These are phyloP conservation scores for Polyommatus iphigenia DNA, from an alignment of 2,888 invertebrate genomes.

Conservation along the genomic window DNA sequence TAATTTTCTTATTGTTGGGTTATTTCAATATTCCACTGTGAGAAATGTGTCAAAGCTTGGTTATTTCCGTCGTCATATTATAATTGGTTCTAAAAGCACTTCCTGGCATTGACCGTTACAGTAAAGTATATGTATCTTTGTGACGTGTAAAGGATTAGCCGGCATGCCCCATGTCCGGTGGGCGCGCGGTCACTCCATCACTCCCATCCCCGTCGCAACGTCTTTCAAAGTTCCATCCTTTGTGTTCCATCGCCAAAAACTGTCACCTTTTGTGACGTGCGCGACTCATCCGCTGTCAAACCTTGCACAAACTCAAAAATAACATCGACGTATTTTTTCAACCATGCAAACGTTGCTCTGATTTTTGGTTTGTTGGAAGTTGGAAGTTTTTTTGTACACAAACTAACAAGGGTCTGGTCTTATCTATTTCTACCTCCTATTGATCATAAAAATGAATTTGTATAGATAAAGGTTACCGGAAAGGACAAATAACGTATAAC, in stretches of 20 bases:
- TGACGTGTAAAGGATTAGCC: constrained; percentile 28
- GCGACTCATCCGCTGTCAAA: constrained; percentile 73
- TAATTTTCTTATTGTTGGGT: neutral
- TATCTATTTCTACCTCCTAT: constrained; percentile 55
- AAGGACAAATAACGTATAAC: constrained; percentile 7
- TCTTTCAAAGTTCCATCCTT: constrained; percentile 68
- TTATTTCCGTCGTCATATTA: neutral
- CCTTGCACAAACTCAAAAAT: constrained; percentile 80
- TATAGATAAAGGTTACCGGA: constrained; percentile 29
- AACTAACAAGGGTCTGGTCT: constrained; percentile 75
- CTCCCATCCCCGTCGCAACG: constrained; percentile 75
- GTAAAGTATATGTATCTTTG: neutral
- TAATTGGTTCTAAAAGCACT: neutral
- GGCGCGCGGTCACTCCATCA: constrained; percentile 66
- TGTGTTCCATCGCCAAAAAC: constrained; percentile 61
- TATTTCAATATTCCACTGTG: neutral
- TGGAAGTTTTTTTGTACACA: constrained; percentile 73
- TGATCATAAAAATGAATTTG: constrained; percentile 54
- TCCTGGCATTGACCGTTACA: neutral
- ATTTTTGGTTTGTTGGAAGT: too few relatives aligned
- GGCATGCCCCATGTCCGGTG: constrained; percentile 36
- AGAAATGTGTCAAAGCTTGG: neutral
- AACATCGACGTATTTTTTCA: constrained; percentile 69
- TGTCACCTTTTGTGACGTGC: constrained; percentile 72
- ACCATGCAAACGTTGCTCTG: constrained; percentile 68